Evolutionary conservation across 2,797 vertebrate genomes (phyloP), one percentile per base, ranked within the genome.

Genomic region (Percopsis omiscomaycus): DNA sequence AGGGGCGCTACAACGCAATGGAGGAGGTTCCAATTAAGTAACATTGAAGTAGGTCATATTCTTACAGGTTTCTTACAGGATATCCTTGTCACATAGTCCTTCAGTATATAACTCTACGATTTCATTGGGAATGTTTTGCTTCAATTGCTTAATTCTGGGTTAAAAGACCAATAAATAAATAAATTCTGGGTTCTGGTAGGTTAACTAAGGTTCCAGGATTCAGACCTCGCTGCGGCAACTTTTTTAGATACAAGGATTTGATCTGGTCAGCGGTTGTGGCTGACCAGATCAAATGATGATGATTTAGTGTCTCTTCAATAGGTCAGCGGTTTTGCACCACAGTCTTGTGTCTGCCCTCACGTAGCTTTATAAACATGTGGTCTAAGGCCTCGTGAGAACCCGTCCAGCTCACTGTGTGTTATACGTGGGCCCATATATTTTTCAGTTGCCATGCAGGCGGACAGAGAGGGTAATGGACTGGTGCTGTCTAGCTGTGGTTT

Each of bases 401-500:
- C 3, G 42, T 54, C 45, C 37, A 50, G 47, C 59, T 66, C 52
- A 30, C 61, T 66, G 60, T 53, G 62, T 58, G 44, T 60, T 68
- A 56, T 50, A 58, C 63, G 55, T 72, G 78, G 65, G 57, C 79
- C 66, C 75, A 61, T 79, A 51, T 81, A 75, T 79, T 85, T 79
- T 68, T 70, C 64, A 77, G 68, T 61, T 66, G 69, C 69, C 78
- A 54, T 71, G 77, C 74, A 78, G 68, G 67, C 78, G 80, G 73
- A 84, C 61, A 53, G 9, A 37, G 61, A 71, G 62, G 72, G 64
- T 75, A 80, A 28, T 46, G 47, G 70, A 73, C 60, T 64, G 59
- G 57, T 80, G 68, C 68, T 64, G 71, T 69, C 52, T 68, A 72
- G 71, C 79, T 84, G 78, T 61, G 80, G 84, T 75, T 75, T 75